Conservation (phyloP, 2,797 vertebrate species). For the Platyrinchus mystaceus region DNA sequence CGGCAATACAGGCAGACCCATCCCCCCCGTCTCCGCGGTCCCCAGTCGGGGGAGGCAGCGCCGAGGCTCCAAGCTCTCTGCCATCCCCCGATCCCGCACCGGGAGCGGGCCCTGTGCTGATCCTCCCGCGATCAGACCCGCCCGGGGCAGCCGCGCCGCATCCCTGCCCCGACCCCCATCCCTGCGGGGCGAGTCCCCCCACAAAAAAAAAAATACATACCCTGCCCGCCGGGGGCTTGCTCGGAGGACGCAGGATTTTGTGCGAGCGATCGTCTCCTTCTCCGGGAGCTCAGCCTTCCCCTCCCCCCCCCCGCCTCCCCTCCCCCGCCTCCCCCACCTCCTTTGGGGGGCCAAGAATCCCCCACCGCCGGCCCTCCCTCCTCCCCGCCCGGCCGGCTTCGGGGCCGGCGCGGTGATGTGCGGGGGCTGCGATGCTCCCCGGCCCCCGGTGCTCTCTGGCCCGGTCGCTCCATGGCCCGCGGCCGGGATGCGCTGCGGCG, state of each 20-base stretch:
- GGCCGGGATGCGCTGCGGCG: background rate
- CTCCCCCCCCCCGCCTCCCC: background rate
- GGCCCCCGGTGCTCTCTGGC: background rate
- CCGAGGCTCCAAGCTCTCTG: background rate
- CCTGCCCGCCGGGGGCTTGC: background rate
- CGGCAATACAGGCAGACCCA: background rate
- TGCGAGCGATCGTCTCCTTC: constrained; percentile 10
- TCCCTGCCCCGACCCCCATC: background rate
- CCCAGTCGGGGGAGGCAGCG: background rate
- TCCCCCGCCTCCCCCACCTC: background rate
- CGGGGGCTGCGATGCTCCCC: background rate
- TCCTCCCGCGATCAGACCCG: background rate
- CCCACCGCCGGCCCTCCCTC: background rate
- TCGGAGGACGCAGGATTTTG: constrained; percentile 20
- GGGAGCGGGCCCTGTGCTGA: background rate
- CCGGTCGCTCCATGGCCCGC: background rate
- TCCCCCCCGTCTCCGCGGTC: background rate
- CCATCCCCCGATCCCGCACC: background rate
- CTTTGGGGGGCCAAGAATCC: background rate
- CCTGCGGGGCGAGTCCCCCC: background rate
- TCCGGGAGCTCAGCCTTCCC: constrained; percentile 34
- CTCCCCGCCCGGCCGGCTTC: background rate
- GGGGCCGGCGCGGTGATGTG: background rate
- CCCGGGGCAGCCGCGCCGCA: background rate
- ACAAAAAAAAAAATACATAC: background rate